Conservation (phyloP, 2,888 invertebrate genomes). For the Philereme transversata region DNA sequence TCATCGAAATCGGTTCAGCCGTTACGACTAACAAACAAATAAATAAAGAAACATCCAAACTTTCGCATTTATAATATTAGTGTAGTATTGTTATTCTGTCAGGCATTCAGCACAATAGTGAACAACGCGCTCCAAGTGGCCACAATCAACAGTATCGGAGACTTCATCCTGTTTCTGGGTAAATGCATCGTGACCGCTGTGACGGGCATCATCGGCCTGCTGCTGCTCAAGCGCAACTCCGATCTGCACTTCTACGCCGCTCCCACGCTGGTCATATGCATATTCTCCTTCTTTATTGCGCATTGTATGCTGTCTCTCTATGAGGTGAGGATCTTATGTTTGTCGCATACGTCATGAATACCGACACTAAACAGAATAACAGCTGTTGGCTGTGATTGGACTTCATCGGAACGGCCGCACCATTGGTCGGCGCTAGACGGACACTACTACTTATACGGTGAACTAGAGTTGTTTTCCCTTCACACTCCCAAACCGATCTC, state of each 20-base stretch:
- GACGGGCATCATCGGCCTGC: slow-evolving; percentile 89
- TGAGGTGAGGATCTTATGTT: slow-evolving; percentile 86
- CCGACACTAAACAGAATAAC: too few relatives aligned
- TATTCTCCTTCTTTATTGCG: slow-evolving; percentile 96
- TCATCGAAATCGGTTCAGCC: too few relatives aligned
- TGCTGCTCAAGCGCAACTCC: slow-evolving; percentile 88
- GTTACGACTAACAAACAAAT: too few relatives aligned
- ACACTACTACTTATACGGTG: too few relatives aligned
- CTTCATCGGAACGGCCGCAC: too few relatives aligned
- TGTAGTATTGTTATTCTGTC: slow-evolving; percentile 13
- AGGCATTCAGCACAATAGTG: slow-evolving; percentile 94
- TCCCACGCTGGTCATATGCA: slow-evolving; percentile 92
- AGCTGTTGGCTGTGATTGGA: too few relatives aligned
- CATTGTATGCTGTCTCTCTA: slow-evolving; percentile 96
- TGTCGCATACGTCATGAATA: too few relatives aligned
- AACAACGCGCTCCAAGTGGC: slow-evolving; percentile 94
- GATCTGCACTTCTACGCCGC: slow-evolving; percentile 93
- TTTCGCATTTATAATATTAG: too few relatives aligned
- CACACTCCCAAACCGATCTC: too few relatives aligned
- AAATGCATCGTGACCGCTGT: slow-evolving; percentile 91
- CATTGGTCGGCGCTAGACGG: too few relatives aligned
- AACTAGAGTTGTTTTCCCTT: too few relatives aligned
- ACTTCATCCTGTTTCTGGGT: slow-evolving; percentile 95
- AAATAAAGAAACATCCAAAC: too few relatives aligned
- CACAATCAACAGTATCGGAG: slow-evolving; percentile 96